phyloP scores from a whole-genome alignment of 2,888 invertebrate genomes.

The Spisula subtruncata region DNA sequence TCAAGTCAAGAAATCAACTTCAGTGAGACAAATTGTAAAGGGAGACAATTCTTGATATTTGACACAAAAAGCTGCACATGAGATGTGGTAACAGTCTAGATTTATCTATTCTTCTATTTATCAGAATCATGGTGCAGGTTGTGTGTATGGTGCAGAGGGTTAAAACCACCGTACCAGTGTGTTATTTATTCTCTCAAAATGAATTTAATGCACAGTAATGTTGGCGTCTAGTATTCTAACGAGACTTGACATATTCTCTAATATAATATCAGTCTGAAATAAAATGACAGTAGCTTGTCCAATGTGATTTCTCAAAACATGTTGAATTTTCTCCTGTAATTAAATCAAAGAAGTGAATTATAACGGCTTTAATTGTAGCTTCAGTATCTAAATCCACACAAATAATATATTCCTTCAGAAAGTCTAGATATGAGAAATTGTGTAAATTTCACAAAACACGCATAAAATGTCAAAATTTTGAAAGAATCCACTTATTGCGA shows the following conservation, averaged over 20 bases:
- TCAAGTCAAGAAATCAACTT: no score
- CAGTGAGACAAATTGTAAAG: no score
- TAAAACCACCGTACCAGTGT: no score
- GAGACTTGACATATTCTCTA: background rate
- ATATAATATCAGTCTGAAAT: conserved; percentile 22
- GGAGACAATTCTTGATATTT: no score
- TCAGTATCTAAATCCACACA: background rate
- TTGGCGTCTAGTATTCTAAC: background rate
- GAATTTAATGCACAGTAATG: no score
- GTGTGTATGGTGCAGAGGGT: no score
- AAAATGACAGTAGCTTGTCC: conserved; percentile 18
- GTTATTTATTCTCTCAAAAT: no score
- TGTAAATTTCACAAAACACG: conserved; percentile 6
- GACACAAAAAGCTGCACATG: no score
- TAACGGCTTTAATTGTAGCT: background rate
- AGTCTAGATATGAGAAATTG: conserved; percentile 17
- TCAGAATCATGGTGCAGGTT: no score
- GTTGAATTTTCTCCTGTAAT: conserved; percentile 15
- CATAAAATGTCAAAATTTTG: conserved; percentile 29
- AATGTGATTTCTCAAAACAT: conserved; percentile 18
- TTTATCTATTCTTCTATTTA: no score
- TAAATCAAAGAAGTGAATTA: conserved; percentile 21
- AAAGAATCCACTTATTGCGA: conserved; percentile 3
- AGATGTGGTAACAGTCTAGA: no score
- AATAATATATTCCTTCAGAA: conserved; percentile 6